Percentiles rank a stretch among this genome's conserved stretches.
Conservation (phyloP, 2,888 invertebrate genomes). For the Euzophera pinguis region DNA sequence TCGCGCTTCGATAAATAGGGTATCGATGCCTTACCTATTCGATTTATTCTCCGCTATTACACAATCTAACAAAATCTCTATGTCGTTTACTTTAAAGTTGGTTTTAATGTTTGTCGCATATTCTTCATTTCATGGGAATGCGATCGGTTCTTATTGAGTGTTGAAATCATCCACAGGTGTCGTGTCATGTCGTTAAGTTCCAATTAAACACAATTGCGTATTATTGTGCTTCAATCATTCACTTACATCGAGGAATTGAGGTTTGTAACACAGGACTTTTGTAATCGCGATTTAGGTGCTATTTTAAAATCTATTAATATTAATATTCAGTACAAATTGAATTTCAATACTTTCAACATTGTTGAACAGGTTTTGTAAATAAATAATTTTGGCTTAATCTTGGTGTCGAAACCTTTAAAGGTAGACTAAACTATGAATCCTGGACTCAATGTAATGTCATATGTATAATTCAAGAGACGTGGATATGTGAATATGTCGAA, state of each 20-base stretch:
- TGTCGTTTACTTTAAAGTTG: not conserved
- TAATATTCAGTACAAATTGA: not conserved
- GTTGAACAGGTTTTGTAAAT: not conserved
- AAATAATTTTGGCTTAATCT: too few species aligned
- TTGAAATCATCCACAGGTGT: conserved; percentile 16
- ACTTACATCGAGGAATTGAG: conserved; percentile 3
- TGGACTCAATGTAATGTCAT: too few species aligned
- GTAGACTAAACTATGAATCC: too few species aligned
- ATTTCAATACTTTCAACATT: not conserved
- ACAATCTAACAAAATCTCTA: not conserved
- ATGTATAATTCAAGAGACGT: too few species aligned
- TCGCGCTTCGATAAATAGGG: conserved; percentile 49
- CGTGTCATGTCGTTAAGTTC: conserved; percentile 10
- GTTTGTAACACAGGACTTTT: conserved; percentile 7
- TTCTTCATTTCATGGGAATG: conserved; percentile 37
- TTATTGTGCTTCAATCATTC: conserved; percentile 13
- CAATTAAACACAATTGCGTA: conserved; percentile 7
- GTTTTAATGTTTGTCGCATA: conserved; percentile 6
- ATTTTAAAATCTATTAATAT: not conserved
- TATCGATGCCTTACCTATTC: not conserved
- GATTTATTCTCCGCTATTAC: not conserved
- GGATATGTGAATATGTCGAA: too few species aligned
- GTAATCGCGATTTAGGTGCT: not conserved
- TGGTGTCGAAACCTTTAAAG: too few species aligned
- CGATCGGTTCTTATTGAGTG: conserved; percentile 18